These are phyloP conservation scores for Nesidiocoris tenuis DNA, from an alignment of 2,888 invertebrate genomes.

Conservation along the genomic window DNA sequence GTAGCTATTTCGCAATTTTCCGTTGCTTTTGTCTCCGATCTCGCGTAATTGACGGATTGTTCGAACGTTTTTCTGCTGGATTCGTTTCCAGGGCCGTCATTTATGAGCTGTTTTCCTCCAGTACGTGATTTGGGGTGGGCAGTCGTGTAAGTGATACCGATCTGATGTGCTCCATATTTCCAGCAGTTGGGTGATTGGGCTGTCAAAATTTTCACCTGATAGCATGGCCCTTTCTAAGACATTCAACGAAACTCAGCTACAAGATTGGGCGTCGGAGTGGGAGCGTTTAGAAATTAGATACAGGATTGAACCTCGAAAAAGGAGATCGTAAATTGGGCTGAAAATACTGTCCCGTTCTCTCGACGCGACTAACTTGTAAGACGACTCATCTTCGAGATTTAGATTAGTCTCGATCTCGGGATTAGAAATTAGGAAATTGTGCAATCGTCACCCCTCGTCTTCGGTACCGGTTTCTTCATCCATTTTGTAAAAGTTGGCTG, in stretches of 20 bases:
- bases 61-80: too few species aligned
- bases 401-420: not conserved
- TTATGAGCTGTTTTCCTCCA: too few species aligned
- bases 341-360: not conserved
- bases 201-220: too few species aligned
- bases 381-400: not conserved
- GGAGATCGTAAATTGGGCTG: not conserved
- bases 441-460: not conserved
- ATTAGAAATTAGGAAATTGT: not conserved
- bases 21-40: too few species aligned
- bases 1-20: not conserved
- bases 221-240: too few species aligned
- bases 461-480: not conserved
- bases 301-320: not conserved
- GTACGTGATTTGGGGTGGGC: too few species aligned
- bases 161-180: too few species aligned
- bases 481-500: not conserved
- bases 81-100: too few species aligned
- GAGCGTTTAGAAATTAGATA: not conserved
- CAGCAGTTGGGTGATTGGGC: too few species aligned
- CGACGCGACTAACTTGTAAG: not conserved
- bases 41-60: not conserved
- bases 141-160: too few species aligned
- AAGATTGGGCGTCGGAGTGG: too few species aligned
- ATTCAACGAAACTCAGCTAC: too few species aligned